Conservation (phyloP, 2,888 invertebrate species). For the Diaprepes abbreviatus region DNA sequence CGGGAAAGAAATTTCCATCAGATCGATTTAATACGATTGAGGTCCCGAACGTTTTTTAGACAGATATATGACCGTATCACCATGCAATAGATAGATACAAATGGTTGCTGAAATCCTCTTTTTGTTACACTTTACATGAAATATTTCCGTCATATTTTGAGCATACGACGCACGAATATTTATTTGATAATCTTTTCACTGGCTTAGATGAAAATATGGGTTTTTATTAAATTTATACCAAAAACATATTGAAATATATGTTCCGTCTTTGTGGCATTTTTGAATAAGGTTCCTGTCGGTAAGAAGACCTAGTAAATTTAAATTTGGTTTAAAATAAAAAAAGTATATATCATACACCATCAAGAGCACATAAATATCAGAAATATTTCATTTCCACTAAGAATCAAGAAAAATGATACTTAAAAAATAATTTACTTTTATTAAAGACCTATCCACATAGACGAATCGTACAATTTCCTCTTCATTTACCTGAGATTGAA, state of each 20-base stretch:
- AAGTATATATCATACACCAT: too few relatives aligned
- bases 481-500: too few relatives aligned
- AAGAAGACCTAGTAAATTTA: too few relatives aligned
- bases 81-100: slow-evolving; percentile 47
- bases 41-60: slow-evolving; percentile 40
- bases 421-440: too few relatives aligned
- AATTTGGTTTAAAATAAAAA: too few relatives aligned
- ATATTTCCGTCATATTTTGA: slow-evolving; percentile 37
- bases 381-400: too few relatives aligned
- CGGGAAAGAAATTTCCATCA: slow-evolving; percentile 35
- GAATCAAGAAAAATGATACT: too few relatives aligned
- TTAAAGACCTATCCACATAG: too few relatives aligned
- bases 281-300: too few relatives aligned
- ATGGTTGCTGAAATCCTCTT: slow-evolving; percentile 35
- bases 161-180: slow-evolving; percentile 20
- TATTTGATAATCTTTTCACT: slow-evolving; percentile 18
- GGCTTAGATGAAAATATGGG: not conserved
- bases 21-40: slow-evolving; percentile 45
- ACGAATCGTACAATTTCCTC: too few relatives aligned
- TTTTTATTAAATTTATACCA: not conserved
- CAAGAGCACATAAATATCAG: too few relatives aligned
- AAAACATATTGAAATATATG: not conserved
- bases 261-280: not conserved
- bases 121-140: slow-evolving; percentile 42
- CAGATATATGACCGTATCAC: slow-evolving; percentile 44